Evolutionary conservation across 1,140 invertebrate genomes (phyloP).

Genomic region (Rhysida immarginata): DNA sequence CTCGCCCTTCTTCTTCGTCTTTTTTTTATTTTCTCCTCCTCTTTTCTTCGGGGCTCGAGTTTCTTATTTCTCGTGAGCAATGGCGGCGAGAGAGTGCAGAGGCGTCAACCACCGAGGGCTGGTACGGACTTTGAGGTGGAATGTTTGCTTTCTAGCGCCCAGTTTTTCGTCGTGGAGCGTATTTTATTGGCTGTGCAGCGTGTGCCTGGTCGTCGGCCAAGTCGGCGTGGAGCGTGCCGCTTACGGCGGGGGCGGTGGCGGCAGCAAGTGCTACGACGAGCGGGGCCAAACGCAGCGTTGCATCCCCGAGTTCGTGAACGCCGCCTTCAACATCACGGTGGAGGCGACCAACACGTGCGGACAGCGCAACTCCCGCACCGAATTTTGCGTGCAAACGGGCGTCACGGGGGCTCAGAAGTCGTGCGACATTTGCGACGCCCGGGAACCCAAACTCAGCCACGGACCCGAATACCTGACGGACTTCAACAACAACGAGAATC

Average conservation of each 20-base stretch:
- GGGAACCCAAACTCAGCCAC: conserved; percentile 40
- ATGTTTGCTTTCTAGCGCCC: no score
- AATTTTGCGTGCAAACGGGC: conserved; percentile 82
- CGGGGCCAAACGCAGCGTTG: conserved; percentile 53
- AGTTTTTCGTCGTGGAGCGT: no score
- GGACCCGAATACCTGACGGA: conserved; percentile 74
- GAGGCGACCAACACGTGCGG: conserved; percentile 95
- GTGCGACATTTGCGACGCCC: conserved; percentile 44
- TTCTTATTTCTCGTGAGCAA: no score
- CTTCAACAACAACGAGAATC: conserved; percentile 69
- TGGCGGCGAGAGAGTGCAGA: no score
- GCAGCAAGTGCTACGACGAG: conserved; percentile 34
- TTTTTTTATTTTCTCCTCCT: no score
- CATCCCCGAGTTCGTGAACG: conserved; percentile 90
- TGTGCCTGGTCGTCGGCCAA: no score
- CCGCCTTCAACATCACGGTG: conserved; percentile 70
- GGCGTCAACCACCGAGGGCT: no score
- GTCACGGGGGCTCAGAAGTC: conserved; percentile 34
- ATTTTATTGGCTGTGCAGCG: no score
- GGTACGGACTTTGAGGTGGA: no score
- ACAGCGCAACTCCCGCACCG: conserved; percentile 42
- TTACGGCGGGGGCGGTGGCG: conserved; percentile 5
- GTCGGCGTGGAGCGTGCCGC: no score
- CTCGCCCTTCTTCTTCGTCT: no score
- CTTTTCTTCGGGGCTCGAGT: no score